These are phyloP conservation scores for Actinernus sp. DNA, from an alignment of 92 coral and sea anemone genomes.

Conservation along the genomic window DNA sequence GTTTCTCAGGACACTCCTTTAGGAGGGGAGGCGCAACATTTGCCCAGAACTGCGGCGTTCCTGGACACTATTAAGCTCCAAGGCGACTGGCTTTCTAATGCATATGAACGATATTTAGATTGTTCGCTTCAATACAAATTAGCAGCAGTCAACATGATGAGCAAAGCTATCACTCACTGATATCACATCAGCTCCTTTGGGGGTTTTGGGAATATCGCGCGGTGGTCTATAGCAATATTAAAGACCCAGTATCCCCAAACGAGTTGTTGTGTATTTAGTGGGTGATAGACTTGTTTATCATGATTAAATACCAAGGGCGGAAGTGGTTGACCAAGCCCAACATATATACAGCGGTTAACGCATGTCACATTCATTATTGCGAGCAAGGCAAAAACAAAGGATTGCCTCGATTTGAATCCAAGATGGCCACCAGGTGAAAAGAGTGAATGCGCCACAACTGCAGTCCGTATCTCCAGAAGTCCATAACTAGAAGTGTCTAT, in stretches of 20 bases:
- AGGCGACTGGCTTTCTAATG: constrained; percentile 35
- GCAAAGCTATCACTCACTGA: constrained; percentile 20
- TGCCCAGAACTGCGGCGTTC: constrained; percentile 8
- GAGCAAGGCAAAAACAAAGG: no score
- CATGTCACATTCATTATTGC: no score
- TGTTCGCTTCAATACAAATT: constrained; percentile 9
- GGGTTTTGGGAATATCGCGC: no score
- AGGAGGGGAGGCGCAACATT: constrained; percentile 33
- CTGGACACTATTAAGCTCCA: constrained; percentile 25
- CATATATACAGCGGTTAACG: no score
- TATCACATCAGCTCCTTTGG: not conserved
- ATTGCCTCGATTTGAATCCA: no score
- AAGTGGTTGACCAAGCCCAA: no score
- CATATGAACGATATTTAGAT: constrained; percentile 18
- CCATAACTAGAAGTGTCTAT: no score
- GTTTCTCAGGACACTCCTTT: constrained; percentile 34
- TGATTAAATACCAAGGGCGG: constrained; percentile 15
- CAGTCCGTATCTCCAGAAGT: no score
- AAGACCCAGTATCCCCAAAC: constrained; percentile 3
- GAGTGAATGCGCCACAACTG: no score
- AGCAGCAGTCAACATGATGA: constrained; percentile 20
- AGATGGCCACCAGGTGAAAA: no score
- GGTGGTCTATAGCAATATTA: no score
- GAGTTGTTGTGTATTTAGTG: constrained; percentile 35
- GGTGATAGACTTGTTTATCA: constrained; percentile 27